These are phyloP conservation scores for Cotesia congregata DNA, from an alignment of 2,888 invertebrate genomes.

Conservation along the genomic window DNA sequence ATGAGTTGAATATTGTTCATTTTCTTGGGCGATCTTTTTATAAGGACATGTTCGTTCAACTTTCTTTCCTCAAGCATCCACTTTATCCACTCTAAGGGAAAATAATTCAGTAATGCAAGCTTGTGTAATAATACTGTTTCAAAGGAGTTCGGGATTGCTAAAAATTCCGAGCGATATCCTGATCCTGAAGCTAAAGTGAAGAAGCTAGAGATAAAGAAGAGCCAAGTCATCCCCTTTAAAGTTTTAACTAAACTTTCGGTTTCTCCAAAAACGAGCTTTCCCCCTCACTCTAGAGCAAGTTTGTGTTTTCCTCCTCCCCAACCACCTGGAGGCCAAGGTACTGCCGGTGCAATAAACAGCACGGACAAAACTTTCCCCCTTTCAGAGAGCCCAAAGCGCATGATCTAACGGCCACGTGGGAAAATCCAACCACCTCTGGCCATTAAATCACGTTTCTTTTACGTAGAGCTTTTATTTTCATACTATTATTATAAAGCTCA, in stretches of 20 bases:
- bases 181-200: background rate
- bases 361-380: slow-evolving; percentile 58
- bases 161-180: too few relatives aligned
- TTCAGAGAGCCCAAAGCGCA: slow-evolving; percentile 52
- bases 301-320: slow-evolving; percentile 45
- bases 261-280: slow-evolving; percentile 51
- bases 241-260: slow-evolving; percentile 66
- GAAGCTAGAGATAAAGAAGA: slow-evolving; percentile 20
- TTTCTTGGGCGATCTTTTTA: background rate
- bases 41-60: too few relatives aligned
- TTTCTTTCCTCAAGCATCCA: background rate
- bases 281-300: slow-evolving; percentile 22
- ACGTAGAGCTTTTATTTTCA: background rate
- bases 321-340: slow-evolving; percentile 62
- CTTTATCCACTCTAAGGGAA: too few relatives aligned
- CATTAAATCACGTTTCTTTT: slow-evolving; percentile 5
- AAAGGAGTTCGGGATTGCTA: too few relatives aligned
- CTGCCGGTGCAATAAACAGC: slow-evolving; percentile 63
- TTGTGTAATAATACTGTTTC: too few relatives aligned
- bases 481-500: background rate
- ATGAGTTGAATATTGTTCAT: background rate
- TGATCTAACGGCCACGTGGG: slow-evolving; percentile 66
- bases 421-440: slow-evolving; percentile 55
- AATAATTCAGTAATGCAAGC: too few relatives aligned
- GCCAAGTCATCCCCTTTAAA: slow-evolving; percentile 62